Conservation (phyloP, 2,888 invertebrate species). For the Agrilus cyanescens region DNA sequence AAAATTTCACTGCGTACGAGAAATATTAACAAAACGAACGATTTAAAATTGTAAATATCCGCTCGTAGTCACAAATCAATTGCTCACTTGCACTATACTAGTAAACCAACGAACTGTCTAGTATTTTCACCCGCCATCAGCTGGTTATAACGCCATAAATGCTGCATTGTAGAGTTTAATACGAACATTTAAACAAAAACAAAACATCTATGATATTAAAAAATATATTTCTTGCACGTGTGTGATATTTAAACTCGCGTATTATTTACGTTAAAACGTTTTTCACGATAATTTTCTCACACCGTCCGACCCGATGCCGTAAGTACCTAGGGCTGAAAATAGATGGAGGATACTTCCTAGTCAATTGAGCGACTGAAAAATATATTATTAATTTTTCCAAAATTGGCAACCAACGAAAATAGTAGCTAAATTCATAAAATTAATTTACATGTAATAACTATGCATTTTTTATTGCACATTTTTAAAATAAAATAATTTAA, state of each 20-base stretch:
- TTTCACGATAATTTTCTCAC: slow-evolving; percentile 50
- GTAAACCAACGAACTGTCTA: slow-evolving; percentile 30
- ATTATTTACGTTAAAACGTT: slow-evolving; percentile 31
- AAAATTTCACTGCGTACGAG: slow-evolving; percentile 9
- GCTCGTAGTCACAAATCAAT: too few species aligned
- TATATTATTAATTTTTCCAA: too few species aligned
- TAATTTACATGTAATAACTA: too few species aligned
- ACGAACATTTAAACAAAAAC: slow-evolving; percentile 37
- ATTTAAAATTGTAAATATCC: too few species aligned
- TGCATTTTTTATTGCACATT: too few species aligned
- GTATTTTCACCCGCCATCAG: slow-evolving; percentile 39
- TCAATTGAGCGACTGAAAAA: slow-evolving; percentile 7
- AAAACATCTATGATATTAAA: slow-evolving; percentile 41
- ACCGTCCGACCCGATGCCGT: slow-evolving; percentile 48
- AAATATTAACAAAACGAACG: background rate
- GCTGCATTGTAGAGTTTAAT: slow-evolving; percentile 45
- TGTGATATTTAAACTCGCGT: slow-evolving; percentile 11
- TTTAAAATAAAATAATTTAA: too few species aligned
- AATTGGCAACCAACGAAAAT: too few species aligned
- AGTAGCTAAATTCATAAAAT: too few species aligned
- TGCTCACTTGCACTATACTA: slow-evolving; percentile 26
- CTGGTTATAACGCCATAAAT: slow-evolving; percentile 36
- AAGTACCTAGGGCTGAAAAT: slow-evolving; percentile 63
- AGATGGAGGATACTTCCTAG: slow-evolving; percentile 49
- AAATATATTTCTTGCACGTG: slow-evolving; percentile 26